Base-by-base conservation (phyloP, 2,797 vertebrate species). In the Thaleichthys pacificus region DNA sequence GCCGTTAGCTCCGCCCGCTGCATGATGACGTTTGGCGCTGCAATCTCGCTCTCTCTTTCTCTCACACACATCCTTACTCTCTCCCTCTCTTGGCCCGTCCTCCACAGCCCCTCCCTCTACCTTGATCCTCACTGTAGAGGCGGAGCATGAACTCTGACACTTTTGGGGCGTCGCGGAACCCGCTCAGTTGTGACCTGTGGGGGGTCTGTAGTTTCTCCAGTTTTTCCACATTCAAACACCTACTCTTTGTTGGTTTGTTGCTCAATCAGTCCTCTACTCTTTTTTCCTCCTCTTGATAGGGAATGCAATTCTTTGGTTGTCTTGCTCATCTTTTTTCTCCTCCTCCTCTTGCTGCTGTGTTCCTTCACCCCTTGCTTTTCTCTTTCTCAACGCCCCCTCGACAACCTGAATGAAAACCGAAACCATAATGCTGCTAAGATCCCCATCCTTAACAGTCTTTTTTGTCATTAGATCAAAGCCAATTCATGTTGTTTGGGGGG, bases 1-100 rank as follows among this genome's bases (percentile, higher is more conserved):
- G 80, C 85, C 81, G 79, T 90, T 92, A 90, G 91, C 89, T 79
- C 78, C 91, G 86, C 85, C 82, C 88, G 86, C 91, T 93, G 93
- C 93, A 93, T 94, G 93, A 93, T 89, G 92, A 91, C 87, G 80
- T 90, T 85, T 92, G 91, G 87, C 92, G 82, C 89, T 90, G 86
- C 77, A 74, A 82, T 86, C 66, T 91, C 82, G 88, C 61, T 73
- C 71, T 62, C 67, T 35, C 77, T 28, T 64, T 68, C 81, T 84
- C 70, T 89, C 84, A 92, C 91, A 91, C 89, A 89, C 91, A 91
- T 91, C 91, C 66, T 60, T 51, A 47, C 60, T 77, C 76, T 78
- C 68, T 65, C 78, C 77, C 75, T 75, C 57, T 30, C 69, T 12
- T 17, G 5, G 30, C 66, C 65, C 66, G 21, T 4, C 54, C 54